A percentile compares a stretch with the other conserved stretches of the same genome.
Evolutionary conservation across 2,888 invertebrate genomes (phyloP).

Genomic region (Theretra japonica): DNA sequence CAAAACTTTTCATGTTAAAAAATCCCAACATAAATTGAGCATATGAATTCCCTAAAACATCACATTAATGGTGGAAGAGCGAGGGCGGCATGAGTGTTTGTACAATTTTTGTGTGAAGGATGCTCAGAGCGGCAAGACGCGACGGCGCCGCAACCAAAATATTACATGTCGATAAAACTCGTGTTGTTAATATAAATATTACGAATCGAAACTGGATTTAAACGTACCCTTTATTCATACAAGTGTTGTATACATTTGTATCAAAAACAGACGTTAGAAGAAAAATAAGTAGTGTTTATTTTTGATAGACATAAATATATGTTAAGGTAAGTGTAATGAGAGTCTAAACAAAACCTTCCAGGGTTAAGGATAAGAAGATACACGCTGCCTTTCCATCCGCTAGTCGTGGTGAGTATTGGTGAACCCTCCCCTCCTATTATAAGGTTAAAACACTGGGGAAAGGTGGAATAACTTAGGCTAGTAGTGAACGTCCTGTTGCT

Average conservation of each 20-base stretch:
- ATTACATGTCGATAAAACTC: conserved; percentile 6
- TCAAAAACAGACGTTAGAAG: no score
- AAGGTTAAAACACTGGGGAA: no score
- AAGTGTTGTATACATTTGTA: background rate
- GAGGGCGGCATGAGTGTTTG: conserved; percentile 60
- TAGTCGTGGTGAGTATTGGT: no score
- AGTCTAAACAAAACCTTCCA: no score
- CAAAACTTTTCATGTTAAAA: background rate
- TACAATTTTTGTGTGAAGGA: conserved; percentile 63
- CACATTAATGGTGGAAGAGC: conserved; percentile 38
- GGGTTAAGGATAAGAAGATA: no score
- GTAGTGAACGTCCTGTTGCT: no score
- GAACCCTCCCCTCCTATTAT: no score
- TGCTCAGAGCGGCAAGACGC: conserved; percentile 59
- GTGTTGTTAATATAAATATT: conserved; percentile 18
- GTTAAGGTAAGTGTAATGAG: no score
- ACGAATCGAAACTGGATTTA: background rate
- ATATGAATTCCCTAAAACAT: conserved; percentile 35
- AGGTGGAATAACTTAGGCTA: no score
- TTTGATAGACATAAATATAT: no score
- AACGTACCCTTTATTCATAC: background rate
- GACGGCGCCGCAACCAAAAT: conserved; percentile 58
- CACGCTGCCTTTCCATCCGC: no score
- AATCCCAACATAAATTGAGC: conserved; percentile 24
- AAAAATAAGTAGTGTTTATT: no score